Evolutionary conservation across 2,113 vertebrate genomes (phyloP), one percentile per base, ranked within the genome.

Genomic region (Serinus canaria): DNA sequence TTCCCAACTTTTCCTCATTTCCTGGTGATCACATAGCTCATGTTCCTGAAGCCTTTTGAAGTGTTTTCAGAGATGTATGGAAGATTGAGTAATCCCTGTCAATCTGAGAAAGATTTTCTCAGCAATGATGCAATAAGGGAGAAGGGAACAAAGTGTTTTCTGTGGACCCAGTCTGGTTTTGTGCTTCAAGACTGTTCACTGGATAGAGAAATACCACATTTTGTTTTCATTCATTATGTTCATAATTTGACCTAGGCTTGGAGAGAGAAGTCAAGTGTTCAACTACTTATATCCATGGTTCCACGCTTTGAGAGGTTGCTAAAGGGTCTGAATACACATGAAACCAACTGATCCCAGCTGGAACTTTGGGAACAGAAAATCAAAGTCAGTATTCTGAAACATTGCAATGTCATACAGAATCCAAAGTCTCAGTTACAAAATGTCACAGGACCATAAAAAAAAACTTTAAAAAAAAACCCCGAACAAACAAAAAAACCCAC

Each of bases 351-450:
- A 92, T 8, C 12, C 17, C 64, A 83, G 33, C 8, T 69, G 73
- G 43, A 94, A 9, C 6, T 81, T 39, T 88, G 56, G 33, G 27
- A 64, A 92, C 11, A 63, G 24, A 78, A 95, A 94, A 72, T 39
- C 6, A 60, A 70, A 68, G 22, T 19, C 83, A 64, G 14, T 47
- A 30, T 62, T 83, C 85, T 83, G 39, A 88, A 85, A 66, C 21
- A 33, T 17, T 43, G 18, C 7, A 33, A 46, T n/a, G 13, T 41
- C 24, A 52, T 18, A 15, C 13, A 66, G 67, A 82, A 85, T 50
- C 11, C 21, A 50, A 91, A 80, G 31, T 80, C 55, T 50, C 43
- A 69, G 27, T 23, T 94, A 73, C 13, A 77, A 86, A 94, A 74
- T 49, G 24, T 33, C 39, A 52, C 16, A 62, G 46, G 62, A 77